Conservation (phyloP, 2,113 vertebrate species). For the Polypterus bichir region DNA sequence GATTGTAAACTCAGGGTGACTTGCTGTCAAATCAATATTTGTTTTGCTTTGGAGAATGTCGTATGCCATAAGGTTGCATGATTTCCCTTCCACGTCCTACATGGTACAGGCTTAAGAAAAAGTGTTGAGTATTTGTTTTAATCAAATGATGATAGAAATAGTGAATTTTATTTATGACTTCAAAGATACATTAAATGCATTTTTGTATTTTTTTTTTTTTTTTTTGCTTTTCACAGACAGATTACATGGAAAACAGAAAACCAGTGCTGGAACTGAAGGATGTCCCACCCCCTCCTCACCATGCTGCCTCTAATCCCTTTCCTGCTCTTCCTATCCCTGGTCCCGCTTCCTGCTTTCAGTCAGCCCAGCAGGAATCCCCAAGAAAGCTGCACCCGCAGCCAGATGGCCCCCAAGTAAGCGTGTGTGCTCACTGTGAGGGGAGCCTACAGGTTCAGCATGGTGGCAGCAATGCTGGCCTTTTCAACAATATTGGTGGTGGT, state of each 20-base stretch:
- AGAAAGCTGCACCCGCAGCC: constrained; percentile 53
- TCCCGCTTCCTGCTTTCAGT: constrained; percentile 48
- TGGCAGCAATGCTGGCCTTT: constrained; percentile 36
- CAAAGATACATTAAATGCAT: too few species aligned
- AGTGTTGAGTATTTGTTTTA: too few species aligned
- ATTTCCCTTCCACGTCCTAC: too few species aligned
- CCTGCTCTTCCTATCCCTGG: constrained; percentile 61
- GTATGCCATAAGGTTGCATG: too few species aligned
- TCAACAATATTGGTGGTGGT: constrained; percentile 45
- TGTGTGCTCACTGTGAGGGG: constrained; percentile 61
- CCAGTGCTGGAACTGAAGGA: constrained; percentile 73
- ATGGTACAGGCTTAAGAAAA: too few species aligned
- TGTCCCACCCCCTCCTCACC: constrained; percentile 62
- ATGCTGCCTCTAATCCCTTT: constrained; percentile 48
- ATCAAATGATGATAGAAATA: too few species aligned
- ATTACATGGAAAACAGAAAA: constrained; percentile 80
- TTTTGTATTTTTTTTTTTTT: constrained; percentile 5
- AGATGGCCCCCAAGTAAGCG: constrained; percentile 80
- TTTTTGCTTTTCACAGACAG: constrained; percentile 42
- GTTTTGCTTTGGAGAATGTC: too few species aligned
- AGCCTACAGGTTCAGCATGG: constrained; percentile 17
- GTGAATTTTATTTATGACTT: too few species aligned
- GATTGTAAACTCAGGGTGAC: too few species aligned
- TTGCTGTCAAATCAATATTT: too few species aligned
- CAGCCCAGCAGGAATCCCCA: constrained; percentile 51